phyloP scores from a whole-genome alignment of 2,888 invertebrate genomes.

The Trichogramma evanescens region DNA sequence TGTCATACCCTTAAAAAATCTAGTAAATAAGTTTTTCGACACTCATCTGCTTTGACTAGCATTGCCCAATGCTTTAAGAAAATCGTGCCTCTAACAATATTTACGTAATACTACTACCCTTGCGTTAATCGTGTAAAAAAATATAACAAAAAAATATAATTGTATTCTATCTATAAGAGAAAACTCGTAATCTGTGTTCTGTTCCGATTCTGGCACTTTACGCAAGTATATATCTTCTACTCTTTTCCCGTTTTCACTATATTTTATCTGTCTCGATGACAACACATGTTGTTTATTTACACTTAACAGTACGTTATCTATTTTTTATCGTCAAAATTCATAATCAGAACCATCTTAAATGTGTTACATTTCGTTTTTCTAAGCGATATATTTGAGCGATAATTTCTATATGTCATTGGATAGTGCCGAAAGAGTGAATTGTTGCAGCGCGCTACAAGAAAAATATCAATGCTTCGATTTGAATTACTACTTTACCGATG shows the following conservation, averaged over 20 bases:
- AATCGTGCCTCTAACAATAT: conserved; percentile 17
- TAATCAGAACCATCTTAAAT: conserved; percentile 4
- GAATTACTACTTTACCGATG: conserved; percentile 7
- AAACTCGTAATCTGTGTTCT: conserved; percentile 20
- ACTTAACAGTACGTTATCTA: conserved; percentile 4
- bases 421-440: conserved; percentile 17
- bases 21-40: conserved; percentile 26
- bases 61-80: conserved; percentile 26
- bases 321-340: conserved; percentile 11
- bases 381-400: conserved; percentile 16
- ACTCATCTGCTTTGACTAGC: conserved; percentile 31
- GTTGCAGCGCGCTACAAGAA: conserved; percentile 11
- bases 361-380: conserved; percentile 1
- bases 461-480: not conserved
- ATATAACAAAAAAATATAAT: conserved; percentile 8
- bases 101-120: conserved; percentile 3
- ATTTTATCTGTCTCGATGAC: conserved; percentile 10
- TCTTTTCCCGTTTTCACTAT: conserved; percentile 1
- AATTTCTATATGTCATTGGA: not conserved
- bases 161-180: not conserved
- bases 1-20: conserved; percentile 15
- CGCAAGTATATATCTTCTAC: not conserved
- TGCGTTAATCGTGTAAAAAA: not conserved
- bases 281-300: conserved; percentile 17
- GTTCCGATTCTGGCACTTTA: conserved; percentile 19